Percentiles rank a stretch among this genome's conserved stretches.
These are phyloP conservation scores for Heliconius aoede DNA, from an alignment of 2,888 invertebrate genomes.

Conservation along the genomic window DNA sequence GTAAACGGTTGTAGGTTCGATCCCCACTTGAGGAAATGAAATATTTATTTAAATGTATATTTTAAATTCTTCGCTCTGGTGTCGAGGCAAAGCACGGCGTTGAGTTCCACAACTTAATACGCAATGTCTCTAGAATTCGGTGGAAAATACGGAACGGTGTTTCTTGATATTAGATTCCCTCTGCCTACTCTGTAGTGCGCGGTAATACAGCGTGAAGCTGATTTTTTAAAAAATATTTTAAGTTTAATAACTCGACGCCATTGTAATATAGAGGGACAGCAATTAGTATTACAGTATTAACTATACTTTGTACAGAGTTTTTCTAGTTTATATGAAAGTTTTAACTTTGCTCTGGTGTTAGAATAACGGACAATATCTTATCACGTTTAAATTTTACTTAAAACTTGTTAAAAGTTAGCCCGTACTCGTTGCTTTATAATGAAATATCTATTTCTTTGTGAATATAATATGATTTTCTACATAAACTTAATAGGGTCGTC, in stretches of 20 bases:
- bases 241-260: too few relatives aligned
- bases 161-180: too few relatives aligned
- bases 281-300: constrained; percentile 2
- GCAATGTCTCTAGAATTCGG: too few relatives aligned
- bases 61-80: background rate
- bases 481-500: too few relatives aligned
- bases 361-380: constrained; percentile 16
- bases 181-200: too few relatives aligned
- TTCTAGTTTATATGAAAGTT: constrained; percentile 20
- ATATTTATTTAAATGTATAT: too few relatives aligned
- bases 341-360: background rate
- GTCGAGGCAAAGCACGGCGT: too few relatives aligned
- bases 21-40: background rate
- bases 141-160: too few relatives aligned
- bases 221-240: too few relatives aligned
- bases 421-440: background rate
- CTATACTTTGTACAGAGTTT: background rate
- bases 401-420: constrained; percentile 4
- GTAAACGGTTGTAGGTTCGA: background rate
- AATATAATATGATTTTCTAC: background rate
- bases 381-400: constrained; percentile 1
- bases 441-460: background rate
- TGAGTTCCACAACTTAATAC: too few relatives aligned
- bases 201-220: too few relatives aligned
- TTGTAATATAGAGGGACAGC: too few relatives aligned